phyloP scores from a whole-genome alignment of 37 sponge, comb jelly and placozoan genomes.

The Bolinopsis microptera region DNA sequence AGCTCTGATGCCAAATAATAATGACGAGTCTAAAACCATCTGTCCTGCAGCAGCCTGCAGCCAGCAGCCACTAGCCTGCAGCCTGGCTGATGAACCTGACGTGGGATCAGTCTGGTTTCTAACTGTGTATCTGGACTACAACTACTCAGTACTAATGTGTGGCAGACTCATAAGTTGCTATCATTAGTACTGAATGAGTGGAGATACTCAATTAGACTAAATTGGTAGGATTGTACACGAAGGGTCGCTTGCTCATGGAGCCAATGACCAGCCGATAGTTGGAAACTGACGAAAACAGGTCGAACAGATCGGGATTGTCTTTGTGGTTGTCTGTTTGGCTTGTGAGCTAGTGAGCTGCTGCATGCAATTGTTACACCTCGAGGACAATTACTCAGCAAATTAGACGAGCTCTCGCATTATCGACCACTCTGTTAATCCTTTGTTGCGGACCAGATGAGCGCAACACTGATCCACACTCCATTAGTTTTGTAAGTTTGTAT shows the following conservation, averaged over 20 bases:
- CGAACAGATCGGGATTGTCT: not conserved
- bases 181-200: not conserved
- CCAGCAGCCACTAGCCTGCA: too few species aligned
- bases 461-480: not conserved
- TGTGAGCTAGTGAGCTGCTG: not conserved
- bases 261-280: not conserved
- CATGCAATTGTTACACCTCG: not conserved
- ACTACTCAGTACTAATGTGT: not conserved
- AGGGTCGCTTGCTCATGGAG: not conserved
- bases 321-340: not conserved
- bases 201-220: not conserved
- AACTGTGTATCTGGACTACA: too few species aligned
- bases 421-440: not conserved
- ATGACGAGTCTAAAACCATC: too few species aligned
- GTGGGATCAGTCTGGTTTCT: too few species aligned
- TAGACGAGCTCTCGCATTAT: not conserved
- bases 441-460: not conserved
- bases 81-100: too few species aligned
- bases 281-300: not conserved
- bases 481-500: not conserved
- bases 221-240: not conserved
- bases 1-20: too few species aligned
- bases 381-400: not conserved
- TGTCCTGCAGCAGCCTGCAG: too few species aligned
- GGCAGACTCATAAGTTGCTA: not conserved